phyloP scores from a whole-genome alignment of 2,797 vertebrate species.

The Rhincodon typus region DNA sequence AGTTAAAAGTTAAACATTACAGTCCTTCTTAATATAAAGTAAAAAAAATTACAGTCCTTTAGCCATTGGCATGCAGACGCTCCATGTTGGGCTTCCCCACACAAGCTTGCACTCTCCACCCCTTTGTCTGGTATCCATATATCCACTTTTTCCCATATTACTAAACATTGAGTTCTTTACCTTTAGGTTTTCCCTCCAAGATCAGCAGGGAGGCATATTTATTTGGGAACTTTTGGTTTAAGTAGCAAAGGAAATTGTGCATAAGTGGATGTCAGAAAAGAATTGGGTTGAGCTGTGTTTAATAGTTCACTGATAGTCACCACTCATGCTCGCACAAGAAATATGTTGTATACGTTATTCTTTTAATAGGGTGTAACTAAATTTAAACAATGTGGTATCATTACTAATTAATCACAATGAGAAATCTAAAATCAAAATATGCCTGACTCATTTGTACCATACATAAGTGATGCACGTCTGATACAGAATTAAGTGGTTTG shows the following conservation, averaged over 20 bases:
- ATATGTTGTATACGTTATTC: background rate
- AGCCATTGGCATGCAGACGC: no score
- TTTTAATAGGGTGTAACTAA: background rate
- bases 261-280: background rate
- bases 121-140: background rate
- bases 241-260: constrained; percentile 17
- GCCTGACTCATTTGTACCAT: constrained; percentile 22
- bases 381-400: background rate
- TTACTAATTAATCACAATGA: constrained; percentile 18
- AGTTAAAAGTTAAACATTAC: no score
- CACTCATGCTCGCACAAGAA: background rate
- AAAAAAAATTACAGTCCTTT: no score
- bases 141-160: background rate
- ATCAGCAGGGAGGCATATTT: background rate
- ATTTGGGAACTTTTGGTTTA: background rate
- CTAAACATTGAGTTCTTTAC: background rate
- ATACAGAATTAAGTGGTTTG: background rate
- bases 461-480: background rate
- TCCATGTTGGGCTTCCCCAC: no score
- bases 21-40: no score
- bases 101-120: no score
- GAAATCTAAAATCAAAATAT: constrained; percentile 6
- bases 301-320: background rate
- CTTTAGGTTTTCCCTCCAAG: background rate
- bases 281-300: background rate